Conservation (phyloP, 2,888 invertebrate species). For the Drosophila flavopinicola region DNA sequence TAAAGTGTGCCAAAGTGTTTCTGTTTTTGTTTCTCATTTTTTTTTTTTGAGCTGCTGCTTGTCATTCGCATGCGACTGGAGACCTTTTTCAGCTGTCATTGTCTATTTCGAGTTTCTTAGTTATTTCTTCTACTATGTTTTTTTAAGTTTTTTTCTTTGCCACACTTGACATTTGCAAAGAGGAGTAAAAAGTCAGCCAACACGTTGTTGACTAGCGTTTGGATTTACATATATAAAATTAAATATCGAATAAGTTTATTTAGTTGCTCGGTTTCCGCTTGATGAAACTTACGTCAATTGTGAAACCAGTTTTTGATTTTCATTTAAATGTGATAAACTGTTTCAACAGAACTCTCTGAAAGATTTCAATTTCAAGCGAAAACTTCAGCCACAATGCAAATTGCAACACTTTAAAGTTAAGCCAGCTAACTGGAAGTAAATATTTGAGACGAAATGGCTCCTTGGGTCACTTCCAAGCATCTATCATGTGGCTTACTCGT, state of each 20-base stretch:
- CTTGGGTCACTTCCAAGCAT: constrained; percentile 5
- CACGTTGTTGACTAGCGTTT: constrained; percentile 33
- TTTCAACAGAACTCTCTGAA: constrained; percentile 48
- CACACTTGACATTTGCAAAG: constrained; percentile 71
- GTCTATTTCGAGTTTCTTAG: constrained; percentile 59
- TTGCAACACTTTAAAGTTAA: constrained; percentile 14
- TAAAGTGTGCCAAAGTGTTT: constrained; percentile 65
- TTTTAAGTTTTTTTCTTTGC: constrained; percentile 28
- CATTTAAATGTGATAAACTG: constrained; percentile 49
- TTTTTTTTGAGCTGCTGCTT: constrained; percentile 27
- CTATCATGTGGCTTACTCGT: constrained; percentile 11
- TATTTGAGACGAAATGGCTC: constrained; percentile 6
- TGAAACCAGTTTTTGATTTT: constrained; percentile 61
- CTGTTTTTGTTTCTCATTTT: constrained; percentile 7
- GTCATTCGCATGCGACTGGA: constrained; percentile 49
- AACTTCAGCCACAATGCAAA: constrained; percentile 22
- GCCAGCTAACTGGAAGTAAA: background rate
- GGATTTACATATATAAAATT: constrained; percentile 66
- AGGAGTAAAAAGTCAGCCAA: constrained; percentile 47
- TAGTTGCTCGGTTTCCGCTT: constrained; percentile 51
- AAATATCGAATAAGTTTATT: constrained; percentile 46
- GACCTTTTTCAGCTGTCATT: constrained; percentile 69
- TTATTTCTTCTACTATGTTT: constrained; percentile 18
- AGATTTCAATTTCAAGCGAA: constrained; percentile 34
- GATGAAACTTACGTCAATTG: constrained; percentile 60